Percentiles rank a stretch among this genome's conserved stretches.
Conservation (phyloP, 2,888 invertebrate genomes). For the Tipula unca region DNA sequence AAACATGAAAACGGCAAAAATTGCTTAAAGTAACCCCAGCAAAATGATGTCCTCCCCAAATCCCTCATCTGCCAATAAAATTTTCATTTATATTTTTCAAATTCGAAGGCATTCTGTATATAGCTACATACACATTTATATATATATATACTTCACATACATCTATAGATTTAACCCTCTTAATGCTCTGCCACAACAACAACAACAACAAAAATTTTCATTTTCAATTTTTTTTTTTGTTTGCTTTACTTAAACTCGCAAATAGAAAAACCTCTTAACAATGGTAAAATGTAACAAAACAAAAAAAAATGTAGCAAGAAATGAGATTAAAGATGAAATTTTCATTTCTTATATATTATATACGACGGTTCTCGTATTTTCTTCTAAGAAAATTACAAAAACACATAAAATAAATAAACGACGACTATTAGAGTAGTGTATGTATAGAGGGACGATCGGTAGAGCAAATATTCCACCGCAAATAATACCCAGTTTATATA, state of each 20-base stretch:
- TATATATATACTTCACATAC: background rate
- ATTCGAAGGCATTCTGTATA: background rate
- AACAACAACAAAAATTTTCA: background rate
- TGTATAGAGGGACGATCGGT: background rate
- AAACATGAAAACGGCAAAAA: background rate
- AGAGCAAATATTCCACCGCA: background rate
- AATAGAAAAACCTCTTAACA: background rate
- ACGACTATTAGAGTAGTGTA: background rate
- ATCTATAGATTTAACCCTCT: background rate
- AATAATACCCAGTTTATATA: background rate
- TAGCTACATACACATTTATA: background rate
- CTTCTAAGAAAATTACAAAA: background rate
- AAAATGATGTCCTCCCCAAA: background rate
- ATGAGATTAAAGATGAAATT: slow-evolving; percentile 14
- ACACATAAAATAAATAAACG: background rate
- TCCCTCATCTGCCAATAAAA: background rate
- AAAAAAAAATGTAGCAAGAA: background rate
- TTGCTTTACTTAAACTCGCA: background rate
- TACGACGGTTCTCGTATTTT: background rate
- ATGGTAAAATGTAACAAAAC: background rate
- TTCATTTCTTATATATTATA: background rate
- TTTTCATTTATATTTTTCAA: background rate
- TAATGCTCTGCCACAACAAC: background rate
- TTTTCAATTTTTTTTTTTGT: background rate
- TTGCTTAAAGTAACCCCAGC: background rate